These are phyloP conservation scores for Odontophorus gujanensis DNA, from an alignment of 2,113 vertebrate genomes.

Conservation along the genomic window DNA sequence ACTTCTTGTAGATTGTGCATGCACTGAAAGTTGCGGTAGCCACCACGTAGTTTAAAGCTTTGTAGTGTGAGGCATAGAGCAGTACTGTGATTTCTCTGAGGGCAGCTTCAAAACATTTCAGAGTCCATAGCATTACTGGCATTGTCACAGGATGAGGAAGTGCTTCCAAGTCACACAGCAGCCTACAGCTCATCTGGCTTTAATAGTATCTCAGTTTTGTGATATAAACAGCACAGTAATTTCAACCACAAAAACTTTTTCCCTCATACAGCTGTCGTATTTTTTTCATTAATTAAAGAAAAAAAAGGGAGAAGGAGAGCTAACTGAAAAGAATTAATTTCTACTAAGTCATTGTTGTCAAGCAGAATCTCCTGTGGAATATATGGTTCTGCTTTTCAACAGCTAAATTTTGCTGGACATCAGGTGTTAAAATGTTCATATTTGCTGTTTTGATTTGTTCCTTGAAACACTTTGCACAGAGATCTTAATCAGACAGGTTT, in stretches of 20 bases:
- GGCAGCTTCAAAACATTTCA: not conserved
- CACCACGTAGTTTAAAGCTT: not conserved
- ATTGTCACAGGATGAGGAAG: not conserved
- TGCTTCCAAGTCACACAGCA: not conserved
- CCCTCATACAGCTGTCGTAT: not conserved
- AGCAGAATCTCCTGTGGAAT: not conserved
- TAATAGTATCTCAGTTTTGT: not conserved
- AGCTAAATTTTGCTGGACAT: not conserved
- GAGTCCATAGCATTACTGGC: not conserved
- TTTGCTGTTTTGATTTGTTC: not conserved
- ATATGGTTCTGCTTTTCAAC: not conserved
- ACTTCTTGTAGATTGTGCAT: fast-evolving
- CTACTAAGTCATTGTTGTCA: not conserved
- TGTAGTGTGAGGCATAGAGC: not conserved
- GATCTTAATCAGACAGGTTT: not conserved
- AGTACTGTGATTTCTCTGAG: not conserved
- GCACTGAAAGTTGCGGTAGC: not conserved
- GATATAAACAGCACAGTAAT: not conserved
- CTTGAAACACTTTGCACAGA: not conserved
- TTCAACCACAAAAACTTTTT: not conserved
- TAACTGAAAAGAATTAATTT: not conserved
- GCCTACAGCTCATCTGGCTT: not conserved
- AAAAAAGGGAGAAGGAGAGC: not conserved
- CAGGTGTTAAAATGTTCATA: not conserved
- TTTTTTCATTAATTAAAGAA: not conserved